Base-by-base conservation (phyloP, 1,140 invertebrate species). In the Harlomillsia oculata region DNA sequence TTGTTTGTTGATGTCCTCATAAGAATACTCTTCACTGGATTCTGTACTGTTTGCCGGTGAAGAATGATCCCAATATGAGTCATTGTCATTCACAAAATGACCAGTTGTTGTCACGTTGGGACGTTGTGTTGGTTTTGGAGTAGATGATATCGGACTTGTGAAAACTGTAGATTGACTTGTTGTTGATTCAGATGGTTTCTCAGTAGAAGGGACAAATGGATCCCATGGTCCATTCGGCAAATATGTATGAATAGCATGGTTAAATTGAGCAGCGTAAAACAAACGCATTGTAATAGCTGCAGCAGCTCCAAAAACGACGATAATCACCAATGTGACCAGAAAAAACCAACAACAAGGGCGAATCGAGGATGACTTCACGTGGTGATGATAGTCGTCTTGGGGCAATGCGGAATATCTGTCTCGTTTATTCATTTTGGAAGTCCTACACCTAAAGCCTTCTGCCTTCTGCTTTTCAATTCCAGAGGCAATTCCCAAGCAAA, bases 301-400 rank as follows among this genome's bases (percentile, higher is more conserved):
- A 13, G 37, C 56, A 11, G 43, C 50, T 30, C 32, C 23, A 11
- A 59, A n/a, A 16, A 59, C 40, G 14, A 53, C 13, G 13, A 59
- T 21, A 26, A 59, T 46, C 3, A 37, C 34, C 23, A 59, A 11
- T 11, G 36, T 21, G 8, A 48, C 18, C 16, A 53, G 20, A 5
- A 30, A n/a, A 41, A 52, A 37, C 8, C 37, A 28, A n/a, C 51
- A 59, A 37, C 44, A 48, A 18, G 23, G 32, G 14, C 44, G 32
- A 18, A 51, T 36, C 5, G 28, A 34, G 8, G 9, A 9, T 13
- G 48, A 14, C 1, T 39, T 34, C 14, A 56, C 46, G 25, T 56
- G 54, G 5, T 56, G 54, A 28, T 56, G 54, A 48, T 41, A 56
- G 6, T 56, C 45, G 28, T 56, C 54, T 48, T 59, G 56, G 21